Percentiles rank a stretch among this genome's conserved stretches.
phyloP scores from a whole-genome alignment of 2,888 invertebrate species.

The Machimus atricapillus region DNA sequence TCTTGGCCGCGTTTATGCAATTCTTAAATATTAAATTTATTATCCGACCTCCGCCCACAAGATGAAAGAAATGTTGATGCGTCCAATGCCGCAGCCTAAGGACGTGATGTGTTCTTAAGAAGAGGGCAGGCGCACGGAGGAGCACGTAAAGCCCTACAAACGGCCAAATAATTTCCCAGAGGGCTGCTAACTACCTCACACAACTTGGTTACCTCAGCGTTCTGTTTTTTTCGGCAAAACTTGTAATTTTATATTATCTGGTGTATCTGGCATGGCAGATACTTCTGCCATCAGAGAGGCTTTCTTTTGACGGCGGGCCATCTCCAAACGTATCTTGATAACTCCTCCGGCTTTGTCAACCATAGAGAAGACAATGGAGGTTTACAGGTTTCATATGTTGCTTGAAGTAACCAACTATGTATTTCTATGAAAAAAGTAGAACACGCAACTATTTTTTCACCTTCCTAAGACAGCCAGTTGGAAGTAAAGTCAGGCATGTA shows the following conservation, averaged over 20 bases:
- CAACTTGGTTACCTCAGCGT: neutral
- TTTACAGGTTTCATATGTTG: neutral
- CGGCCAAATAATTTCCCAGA: constrained; percentile 16
- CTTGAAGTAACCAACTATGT: neutral
- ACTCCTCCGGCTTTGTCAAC: neutral
- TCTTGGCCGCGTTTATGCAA: neutral
- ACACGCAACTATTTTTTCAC: neutral
- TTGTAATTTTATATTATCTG: constrained; percentile 19
- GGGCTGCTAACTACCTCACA: constrained; percentile 6
- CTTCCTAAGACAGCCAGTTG: neutral
- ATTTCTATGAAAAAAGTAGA: neutral
- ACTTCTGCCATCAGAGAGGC: neutral
- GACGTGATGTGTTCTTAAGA: neutral
- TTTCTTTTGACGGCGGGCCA: neutral
- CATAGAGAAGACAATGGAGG: neutral
- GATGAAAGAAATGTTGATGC: neutral
- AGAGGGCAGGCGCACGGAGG: neutral
- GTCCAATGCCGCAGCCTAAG: neutral
- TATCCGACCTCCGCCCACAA: neutral
- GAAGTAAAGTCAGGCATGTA: neutral
- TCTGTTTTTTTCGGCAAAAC: neutral
- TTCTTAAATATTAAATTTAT: constrained; percentile 26
- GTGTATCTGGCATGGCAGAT: neutral
- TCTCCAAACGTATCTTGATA: neutral
- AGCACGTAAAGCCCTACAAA: neutral